Conservation (phyloP, 2,888 invertebrate species). For the Pterobdella sp. region DNA sequence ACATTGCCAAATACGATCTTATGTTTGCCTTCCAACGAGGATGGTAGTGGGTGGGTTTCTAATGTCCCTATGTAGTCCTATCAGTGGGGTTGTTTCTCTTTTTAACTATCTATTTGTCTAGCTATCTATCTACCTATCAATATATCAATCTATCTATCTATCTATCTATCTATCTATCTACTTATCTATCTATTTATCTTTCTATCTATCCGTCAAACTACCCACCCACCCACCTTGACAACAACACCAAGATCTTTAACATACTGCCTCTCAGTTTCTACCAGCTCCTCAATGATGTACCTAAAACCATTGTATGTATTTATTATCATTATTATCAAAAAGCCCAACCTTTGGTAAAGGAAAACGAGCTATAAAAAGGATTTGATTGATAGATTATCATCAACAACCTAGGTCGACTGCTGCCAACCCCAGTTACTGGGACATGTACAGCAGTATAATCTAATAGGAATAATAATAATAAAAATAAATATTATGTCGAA, state of each 20-base stretch:
- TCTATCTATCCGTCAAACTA: not conserved
- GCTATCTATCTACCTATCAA: not conserved
- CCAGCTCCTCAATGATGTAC: conserved; percentile 75
- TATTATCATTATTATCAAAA: too few species aligned
- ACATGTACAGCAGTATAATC: too few species aligned
- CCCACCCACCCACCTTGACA: conserved; percentile 59
- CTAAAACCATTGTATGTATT: too few species aligned
- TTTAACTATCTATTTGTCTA: not conserved
- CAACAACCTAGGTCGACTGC: too few species aligned
- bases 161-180: not conserved
- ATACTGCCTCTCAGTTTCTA: conserved; percentile 84
- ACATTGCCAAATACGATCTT: conserved; percentile 97
- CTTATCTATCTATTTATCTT: not conserved
- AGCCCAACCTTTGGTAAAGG: too few species aligned
- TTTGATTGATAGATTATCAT: too few species aligned
- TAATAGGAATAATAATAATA: too few species aligned
- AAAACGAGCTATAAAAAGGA: too few species aligned
- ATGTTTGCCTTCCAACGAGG: conserved; percentile 65
- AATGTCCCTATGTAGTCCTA: not conserved
- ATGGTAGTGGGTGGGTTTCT: not conserved
- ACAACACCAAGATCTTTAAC: conserved; percentile 79
- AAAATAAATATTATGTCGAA: too few species aligned
- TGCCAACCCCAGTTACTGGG: too few species aligned
- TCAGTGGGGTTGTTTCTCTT: not conserved
- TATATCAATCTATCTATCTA: not conserved